phyloP scores from a whole-genome alignment of 2,113 vertebrate genomes.

The Centropus bengalensis region DNA sequence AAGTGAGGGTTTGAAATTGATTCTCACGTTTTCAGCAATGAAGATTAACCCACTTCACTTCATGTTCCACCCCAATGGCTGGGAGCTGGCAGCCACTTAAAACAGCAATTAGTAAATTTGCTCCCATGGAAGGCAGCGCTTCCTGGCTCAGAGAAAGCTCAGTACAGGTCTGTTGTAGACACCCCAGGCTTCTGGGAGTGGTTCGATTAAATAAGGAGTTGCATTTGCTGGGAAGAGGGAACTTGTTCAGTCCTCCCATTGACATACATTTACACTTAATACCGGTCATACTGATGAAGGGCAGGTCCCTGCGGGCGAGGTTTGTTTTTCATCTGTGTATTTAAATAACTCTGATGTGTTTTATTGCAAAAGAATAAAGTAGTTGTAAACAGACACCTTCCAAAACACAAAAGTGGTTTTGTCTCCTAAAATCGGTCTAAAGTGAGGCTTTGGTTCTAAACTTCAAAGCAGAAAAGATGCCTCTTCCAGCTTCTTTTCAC shows the following conservation, averaged over 20 bases:
- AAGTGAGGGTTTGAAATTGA: background rate
- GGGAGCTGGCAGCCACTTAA: background rate
- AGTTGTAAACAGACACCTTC: background rate
- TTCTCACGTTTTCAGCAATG: background rate
- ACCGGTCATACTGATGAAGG: background rate
- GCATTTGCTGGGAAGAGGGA: background rate
- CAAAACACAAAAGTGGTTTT: background rate
- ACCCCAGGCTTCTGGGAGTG: background rate
- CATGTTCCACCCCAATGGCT: background rate
- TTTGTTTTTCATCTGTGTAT: background rate
- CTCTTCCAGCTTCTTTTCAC: background rate
- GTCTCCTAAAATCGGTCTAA: background rate
- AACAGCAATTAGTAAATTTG: background rate
- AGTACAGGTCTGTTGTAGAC: background rate
- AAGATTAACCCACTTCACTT: background rate
- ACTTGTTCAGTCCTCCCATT: background rate
- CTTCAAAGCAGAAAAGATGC: background rate
- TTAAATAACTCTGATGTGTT: background rate
- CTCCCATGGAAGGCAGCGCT: background rate
- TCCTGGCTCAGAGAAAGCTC: background rate
- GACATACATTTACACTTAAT: background rate
- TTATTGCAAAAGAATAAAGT: background rate
- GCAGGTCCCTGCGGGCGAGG: background rate
- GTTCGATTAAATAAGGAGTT: background rate
- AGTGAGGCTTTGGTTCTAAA: background rate